Conservation (phyloP, 1,140 invertebrate species). For the Drosophila pallidifrons region DNA sequence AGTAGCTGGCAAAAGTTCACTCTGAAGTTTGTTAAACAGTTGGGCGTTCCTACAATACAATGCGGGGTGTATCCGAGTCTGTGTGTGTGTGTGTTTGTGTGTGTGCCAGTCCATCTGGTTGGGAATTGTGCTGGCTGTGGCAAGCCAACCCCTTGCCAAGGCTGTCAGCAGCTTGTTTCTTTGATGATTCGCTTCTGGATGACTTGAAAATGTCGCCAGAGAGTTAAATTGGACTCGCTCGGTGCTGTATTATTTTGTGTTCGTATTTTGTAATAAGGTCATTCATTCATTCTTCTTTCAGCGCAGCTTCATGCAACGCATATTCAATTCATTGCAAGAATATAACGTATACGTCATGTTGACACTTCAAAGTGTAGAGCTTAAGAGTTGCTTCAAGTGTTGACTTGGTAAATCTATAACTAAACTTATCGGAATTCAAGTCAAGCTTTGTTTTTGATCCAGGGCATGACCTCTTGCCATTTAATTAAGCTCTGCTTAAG, state of each 20-base stretch:
- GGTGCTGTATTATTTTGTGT: constrained; percentile 17
- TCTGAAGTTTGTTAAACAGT: constrained; percentile 69
- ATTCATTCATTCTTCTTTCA: background rate
- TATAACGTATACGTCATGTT: constrained; percentile 12
- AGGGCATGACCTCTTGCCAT: background rate
- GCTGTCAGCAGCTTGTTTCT: constrained; percentile 30
- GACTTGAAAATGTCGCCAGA: constrained; percentile 27
- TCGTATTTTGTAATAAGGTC: constrained; percentile 14
- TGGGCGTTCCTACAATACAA: constrained; percentile 49
- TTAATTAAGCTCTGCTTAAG: constrained; percentile 15
- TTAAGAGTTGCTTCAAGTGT: background rate
- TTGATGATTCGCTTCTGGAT: constrained; percentile 35
- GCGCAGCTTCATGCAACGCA: constrained; percentile 4
- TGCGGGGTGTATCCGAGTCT: background rate
- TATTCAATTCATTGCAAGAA: background rate
- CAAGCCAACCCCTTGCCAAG: constrained; percentile 1
- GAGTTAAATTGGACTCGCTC: constrained; percentile 17
- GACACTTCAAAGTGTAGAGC: background rate
- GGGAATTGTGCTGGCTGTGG: constrained; percentile 18
- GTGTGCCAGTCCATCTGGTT: constrained; percentile 21
- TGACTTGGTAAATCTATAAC: background rate
- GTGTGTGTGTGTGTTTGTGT: constrained; percentile 3
- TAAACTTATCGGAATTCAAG: background rate
- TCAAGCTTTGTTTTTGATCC: background rate
- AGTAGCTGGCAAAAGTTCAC: constrained; percentile 59